Evolutionary conservation across 1,140 invertebrate species (phyloP), one percentile per base, ranked within the genome.

Genomic region (Aphis craccivora): DNA sequence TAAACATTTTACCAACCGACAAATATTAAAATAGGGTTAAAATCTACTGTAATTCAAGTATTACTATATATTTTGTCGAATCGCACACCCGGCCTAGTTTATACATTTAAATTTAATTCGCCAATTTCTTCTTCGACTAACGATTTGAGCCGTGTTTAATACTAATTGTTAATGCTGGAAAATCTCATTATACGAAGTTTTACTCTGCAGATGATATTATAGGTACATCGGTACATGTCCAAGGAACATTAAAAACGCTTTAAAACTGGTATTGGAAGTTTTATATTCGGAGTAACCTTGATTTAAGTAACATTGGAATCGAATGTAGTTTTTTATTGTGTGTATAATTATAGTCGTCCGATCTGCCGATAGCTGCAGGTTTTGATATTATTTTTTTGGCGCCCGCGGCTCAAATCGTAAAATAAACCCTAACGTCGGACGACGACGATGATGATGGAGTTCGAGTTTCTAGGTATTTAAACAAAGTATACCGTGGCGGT

Each of bases 311-410:
- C 37, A 84, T 83, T 40, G 30, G 18, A n/a, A 14, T 84, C 83
- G 23, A 43, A 84, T 45, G 18, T 51, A 53, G 48, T 23, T 51
- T 51, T 51, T 20, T 11, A 35, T 48, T 48, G 86, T 53, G n/a
- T 89, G 87, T 89, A 40, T 40, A 89, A 88, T 88, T 89, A 89
- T 89, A 89, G 22, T 60, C 51, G 35, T 55, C 20, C 48, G 45
- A 90, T 55, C 48, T 7, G 11, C 35, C 55, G 25, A 43, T 67
- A 30, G 30, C 60, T 76, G 30, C 60, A 35, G 55, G 88, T 89
- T 89, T 86, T 11, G 35, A 43, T 55, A 20, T 89, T 53, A 30
- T 89, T 35, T 60, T 67, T 90, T 90, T 90, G 22, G 37, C 89
- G 55, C 89, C 89, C 55, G 14, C 37, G 55, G 89, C 89, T 25